A percentile compares a stretch with the other conserved stretches of the same genome.
Conservation (phyloP, 2,888 invertebrate species). For the Patella pellucida region DNA sequence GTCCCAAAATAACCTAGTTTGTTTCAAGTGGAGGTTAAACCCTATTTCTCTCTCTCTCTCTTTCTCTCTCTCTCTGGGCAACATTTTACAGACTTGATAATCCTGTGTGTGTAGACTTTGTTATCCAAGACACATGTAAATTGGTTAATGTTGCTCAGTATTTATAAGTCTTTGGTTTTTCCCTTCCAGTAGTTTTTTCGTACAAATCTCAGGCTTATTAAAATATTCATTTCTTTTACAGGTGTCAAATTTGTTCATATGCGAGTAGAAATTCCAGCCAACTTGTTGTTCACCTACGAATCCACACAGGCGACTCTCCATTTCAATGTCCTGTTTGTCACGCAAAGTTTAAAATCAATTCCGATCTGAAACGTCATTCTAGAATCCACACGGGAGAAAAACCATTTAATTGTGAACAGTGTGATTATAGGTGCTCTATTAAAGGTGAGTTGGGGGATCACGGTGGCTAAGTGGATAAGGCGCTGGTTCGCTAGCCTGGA, state of each 20-base stretch:
- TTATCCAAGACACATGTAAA: too few species aligned
- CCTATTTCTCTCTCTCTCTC: too few species aligned
- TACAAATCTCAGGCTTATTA: neutral
- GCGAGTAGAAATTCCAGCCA: constrained; percentile 72
- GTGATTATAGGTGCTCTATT: constrained; percentile 69
- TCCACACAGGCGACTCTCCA: constrained; percentile 71
- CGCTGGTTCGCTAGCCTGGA: too few species aligned
- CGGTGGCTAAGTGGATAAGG: too few species aligned
- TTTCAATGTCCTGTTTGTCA: constrained; percentile 68
- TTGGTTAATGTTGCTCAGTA: too few species aligned
- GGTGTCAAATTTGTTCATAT: constrained; percentile 74
- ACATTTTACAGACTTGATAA: neutral
- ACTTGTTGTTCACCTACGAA: constrained; percentile 72
- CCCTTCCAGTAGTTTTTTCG: too few species aligned
- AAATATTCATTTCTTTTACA: constrained; percentile 39
- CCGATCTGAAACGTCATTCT: constrained; percentile 72
- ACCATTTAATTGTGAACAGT: constrained; percentile 67
- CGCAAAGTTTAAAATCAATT: constrained; percentile 72
- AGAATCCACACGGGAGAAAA: constrained; percentile 71
- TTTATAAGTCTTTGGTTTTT: too few species aligned
- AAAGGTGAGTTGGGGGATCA: constrained; percentile 68
- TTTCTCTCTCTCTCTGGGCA: too few species aligned
- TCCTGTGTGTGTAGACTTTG: neutral
- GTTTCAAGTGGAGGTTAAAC: too few species aligned
- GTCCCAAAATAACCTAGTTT: too few species aligned